These are phyloP conservation scores for Fopius arisanus DNA, from an alignment of 1,140 invertebrate species.

Conservation along the genomic window DNA sequence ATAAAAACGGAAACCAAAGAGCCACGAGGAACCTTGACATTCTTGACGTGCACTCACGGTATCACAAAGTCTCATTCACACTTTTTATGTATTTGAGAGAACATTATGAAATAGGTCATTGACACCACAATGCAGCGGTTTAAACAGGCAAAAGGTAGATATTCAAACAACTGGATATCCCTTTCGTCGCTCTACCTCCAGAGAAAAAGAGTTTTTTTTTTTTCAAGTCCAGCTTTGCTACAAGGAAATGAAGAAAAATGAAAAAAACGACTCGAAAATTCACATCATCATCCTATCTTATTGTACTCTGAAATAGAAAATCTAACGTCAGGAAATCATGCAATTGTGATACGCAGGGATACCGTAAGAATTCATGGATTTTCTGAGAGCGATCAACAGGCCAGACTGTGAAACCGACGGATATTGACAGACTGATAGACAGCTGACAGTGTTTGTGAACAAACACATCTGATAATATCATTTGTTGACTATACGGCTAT, in stretches of 20 bases:
- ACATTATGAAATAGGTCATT: conserved; percentile 21
- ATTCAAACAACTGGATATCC: not conserved
- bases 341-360: not conserved
- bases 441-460: not conserved
- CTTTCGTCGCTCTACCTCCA: not conserved
- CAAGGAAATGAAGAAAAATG: too few species aligned
- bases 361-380: not conserved
- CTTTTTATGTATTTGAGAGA: too few species aligned
- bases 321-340: too few species aligned
- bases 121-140: conserved; percentile 9
- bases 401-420: not conserved
- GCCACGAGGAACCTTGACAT: too few species aligned
- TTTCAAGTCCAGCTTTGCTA: too few species aligned
- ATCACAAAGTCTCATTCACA: too few species aligned
- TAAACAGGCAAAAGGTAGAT: not conserved
- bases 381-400: too few species aligned
- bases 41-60: too few species aligned
- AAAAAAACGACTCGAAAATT: too few species aligned
- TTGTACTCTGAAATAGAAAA: too few species aligned
- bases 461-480: not conserved
- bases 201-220: not conserved
- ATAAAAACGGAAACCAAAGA: too few species aligned
- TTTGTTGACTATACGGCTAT: not conserved
- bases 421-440: not conserved
- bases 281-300: too few species aligned